Percentiles rank a stretch among this genome's conserved stretches.
phyloP scores from a whole-genome alignment of 2,113 vertebrate genomes.

The Atrichornis clamosus region DNA sequence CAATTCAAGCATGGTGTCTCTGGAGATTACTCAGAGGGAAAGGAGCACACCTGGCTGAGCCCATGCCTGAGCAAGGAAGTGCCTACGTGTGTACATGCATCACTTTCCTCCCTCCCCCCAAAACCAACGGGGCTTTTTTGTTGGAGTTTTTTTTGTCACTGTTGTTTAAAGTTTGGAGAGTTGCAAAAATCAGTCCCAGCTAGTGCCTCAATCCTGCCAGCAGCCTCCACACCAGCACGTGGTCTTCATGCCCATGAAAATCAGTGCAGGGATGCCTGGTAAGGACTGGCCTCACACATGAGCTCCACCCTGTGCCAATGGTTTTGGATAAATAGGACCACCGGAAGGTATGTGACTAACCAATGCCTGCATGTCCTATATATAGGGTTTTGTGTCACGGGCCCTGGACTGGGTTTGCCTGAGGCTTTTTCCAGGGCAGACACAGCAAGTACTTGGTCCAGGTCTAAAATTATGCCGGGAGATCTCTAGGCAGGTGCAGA shows the following conservation, averaged over 20 bases:
- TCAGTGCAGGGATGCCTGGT: neutral
- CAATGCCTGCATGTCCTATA: neutral
- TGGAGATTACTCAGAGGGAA: neutral
- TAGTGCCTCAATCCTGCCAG: neutral
- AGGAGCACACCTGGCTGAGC: neutral
- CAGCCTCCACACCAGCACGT: neutral
- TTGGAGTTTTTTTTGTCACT: too few species aligned
- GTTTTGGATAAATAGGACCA: neutral
- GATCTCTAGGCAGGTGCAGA: neutral
- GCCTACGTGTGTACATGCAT: neutral
- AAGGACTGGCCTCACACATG: neutral
- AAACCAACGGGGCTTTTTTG: rapidly evolving
- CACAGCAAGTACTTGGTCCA: neutral
- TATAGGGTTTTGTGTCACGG: neutral
- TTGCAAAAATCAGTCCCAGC: neutral
- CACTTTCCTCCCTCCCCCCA: neutral
- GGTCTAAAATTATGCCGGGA: neutral
- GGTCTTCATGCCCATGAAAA: neutral
- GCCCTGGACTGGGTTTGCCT: neutral
- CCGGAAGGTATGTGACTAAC: neutral
- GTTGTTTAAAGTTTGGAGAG: neutral
- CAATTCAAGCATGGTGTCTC: neutral
- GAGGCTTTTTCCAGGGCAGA: neutral
- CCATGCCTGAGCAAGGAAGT: neutral
- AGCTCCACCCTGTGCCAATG: neutral